Evolutionary conservation across 2,888 invertebrate genomes (phyloP).

Genomic region (Caenorhabditis wallacei): DNA sequence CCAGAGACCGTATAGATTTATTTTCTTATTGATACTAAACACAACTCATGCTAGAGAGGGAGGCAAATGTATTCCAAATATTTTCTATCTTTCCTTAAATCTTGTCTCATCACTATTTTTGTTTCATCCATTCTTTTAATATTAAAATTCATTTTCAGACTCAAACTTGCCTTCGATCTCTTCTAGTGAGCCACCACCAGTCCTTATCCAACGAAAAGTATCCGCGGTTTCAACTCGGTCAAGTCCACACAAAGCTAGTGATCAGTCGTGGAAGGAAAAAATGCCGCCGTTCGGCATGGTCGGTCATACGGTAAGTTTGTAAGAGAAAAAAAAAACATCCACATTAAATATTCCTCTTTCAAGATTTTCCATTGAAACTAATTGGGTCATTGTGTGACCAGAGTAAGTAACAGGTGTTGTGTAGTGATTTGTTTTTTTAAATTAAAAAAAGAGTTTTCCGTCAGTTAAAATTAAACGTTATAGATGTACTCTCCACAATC

Average conservation of each 20-base stretch:
- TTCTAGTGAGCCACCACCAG: constrained; percentile 55
- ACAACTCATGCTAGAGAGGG: constrained; percentile 3
- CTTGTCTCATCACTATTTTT: background rate
- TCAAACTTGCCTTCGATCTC: constrained; percentile 36
- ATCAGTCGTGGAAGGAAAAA: constrained; percentile 66
- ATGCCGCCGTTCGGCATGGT: constrained; percentile 61
- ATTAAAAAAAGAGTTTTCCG: background rate
- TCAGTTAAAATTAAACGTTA: constrained; percentile 11
- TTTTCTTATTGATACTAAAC: constrained; percentile 9
- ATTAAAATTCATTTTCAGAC: constrained; percentile 26
- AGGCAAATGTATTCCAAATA: background rate
- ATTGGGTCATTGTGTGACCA: background rate
- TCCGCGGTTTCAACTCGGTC: constrained; percentile 33
- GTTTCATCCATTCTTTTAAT: background rate
- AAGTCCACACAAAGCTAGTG: constrained; percentile 37
- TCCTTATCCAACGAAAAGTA: constrained; percentile 50
- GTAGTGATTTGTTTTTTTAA: constrained; percentile 29
- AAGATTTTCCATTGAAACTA: background rate
- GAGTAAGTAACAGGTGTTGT: constrained; percentile 51
- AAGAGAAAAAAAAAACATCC: no score
- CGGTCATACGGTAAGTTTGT: constrained; percentile 52
- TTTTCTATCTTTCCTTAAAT: background rate
- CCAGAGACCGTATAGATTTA: constrained; percentile 19
- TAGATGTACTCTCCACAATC: constrained; percentile 67
- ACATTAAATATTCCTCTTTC: background rate